phyloP scores from a whole-genome alignment of 2,797 vertebrate genomes.

The Huso huso region DNA sequence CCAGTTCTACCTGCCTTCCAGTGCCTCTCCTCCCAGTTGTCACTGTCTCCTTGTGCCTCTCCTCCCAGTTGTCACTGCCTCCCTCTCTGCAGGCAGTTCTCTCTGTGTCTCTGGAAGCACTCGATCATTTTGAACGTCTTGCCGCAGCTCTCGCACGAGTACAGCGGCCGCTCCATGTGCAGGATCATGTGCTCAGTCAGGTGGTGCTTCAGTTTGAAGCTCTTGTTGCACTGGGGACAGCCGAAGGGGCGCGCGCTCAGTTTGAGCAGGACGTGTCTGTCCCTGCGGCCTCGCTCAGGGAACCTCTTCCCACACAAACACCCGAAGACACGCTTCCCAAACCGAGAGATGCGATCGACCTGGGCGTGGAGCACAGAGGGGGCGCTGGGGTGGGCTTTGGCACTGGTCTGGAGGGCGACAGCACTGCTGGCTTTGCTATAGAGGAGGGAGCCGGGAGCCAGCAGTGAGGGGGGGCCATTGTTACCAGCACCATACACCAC shows the following conservation, averaged over 20 bases:
- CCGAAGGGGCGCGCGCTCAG: background rate
- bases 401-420: too few relatives aligned
- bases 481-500: too few relatives aligned
- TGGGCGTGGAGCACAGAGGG: background rate
- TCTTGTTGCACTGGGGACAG: constrained; percentile 1
- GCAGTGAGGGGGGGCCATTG: too few relatives aligned
- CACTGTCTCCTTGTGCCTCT: too few relatives aligned
- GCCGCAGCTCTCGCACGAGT: background rate
- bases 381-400: too few relatives aligned
- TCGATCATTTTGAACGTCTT: background rate
- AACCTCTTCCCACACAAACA: background rate
- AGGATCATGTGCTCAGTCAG: background rate
- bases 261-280: background rate
- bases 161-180: background rate
- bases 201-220: constrained; percentile 1
- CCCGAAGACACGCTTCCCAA: background rate
- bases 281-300: background rate
- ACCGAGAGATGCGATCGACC: background rate
- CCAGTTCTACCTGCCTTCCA: too few relatives aligned
- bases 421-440: too few relatives aligned
- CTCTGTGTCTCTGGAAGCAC: background rate
- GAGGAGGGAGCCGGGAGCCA: too few relatives aligned
- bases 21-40: too few relatives aligned
- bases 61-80: background rate
- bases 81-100: background rate